phyloP scores from a whole-genome alignment of 2,888 invertebrate species.

The Pristionchus mayeri region DNA sequence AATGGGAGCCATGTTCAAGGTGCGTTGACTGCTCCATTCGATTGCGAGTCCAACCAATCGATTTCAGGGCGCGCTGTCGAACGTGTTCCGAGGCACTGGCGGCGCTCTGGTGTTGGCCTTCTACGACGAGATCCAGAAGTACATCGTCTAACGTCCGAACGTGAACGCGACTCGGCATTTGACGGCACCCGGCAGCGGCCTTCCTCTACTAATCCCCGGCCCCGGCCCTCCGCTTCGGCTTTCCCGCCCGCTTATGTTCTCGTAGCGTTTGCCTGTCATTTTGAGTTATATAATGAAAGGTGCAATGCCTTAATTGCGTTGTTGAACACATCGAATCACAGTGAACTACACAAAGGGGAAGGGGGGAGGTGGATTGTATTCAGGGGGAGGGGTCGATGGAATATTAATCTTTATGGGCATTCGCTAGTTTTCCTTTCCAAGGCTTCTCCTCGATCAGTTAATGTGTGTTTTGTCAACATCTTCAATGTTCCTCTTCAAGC shows the following conservation, averaged over 20 bases:
- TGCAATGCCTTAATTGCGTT: neutral
- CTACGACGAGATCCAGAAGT: slow-evolving; percentile 84
- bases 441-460: too few species aligned
- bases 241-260: neutral
- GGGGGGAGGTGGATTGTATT: too few species aligned
- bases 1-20: slow-evolving; percentile 49
- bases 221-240: neutral
- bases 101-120: slow-evolving; percentile 93
- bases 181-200: slow-evolving; percentile 37
- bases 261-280: slow-evolving; percentile 15
- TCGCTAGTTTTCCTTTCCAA: too few species aligned
- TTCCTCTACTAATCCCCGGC: neutral
- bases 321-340: too few species aligned
- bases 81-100: slow-evolving; percentile 84
- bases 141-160: neutral
- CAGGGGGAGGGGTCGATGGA: too few species aligned
- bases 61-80: slow-evolving; percentile 69
- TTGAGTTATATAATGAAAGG: slow-evolving; percentile 20
- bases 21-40: too few species aligned
- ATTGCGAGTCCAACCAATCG: too few species aligned
- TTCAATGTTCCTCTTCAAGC: too few species aligned
- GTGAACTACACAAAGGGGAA: too few species aligned
- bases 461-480: too few species aligned
- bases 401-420: too few species aligned
- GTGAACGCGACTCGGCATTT: slow-evolving; percentile 10